phyloP scores from a whole-genome alignment of 2,888 invertebrate species.

The Argynnis bischoffii region DNA sequence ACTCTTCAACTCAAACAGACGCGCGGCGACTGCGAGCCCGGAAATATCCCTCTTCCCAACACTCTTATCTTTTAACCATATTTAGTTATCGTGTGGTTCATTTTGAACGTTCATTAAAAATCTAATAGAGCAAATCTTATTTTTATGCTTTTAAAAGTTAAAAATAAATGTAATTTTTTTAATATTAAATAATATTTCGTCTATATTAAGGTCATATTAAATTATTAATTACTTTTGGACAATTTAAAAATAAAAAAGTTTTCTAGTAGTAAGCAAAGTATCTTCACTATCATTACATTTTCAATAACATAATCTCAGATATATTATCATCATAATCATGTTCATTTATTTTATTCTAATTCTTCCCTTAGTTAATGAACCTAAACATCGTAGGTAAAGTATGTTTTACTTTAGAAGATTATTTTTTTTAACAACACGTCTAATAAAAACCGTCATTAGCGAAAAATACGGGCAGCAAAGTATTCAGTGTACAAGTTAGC shows the following conservation, averaged over 20 bases:
- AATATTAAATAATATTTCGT: no score
- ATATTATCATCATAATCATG: no score
- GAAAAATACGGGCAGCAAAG: slow-evolving; percentile 25
- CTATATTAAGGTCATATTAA: no score
- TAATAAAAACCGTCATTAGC: slow-evolving; percentile 25
- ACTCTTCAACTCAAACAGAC: slow-evolving; percentile 26
- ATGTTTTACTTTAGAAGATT: neutral
- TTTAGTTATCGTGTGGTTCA: neutral
- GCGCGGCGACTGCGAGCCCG: slow-evolving; percentile 1
- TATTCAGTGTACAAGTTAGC: slow-evolving; percentile 23
- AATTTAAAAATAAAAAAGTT: no score
- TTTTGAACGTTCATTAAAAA: neutral
- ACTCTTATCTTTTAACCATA: neutral
- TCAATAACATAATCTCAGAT: no score
- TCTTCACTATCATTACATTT: no score
- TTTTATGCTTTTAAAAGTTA: no score
- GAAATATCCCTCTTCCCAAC: neutral
- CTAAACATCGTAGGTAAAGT: neutral
- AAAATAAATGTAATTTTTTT: no score
- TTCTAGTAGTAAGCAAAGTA: no score
- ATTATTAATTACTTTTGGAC: no score
- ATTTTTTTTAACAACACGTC: slow-evolving; percentile 2
- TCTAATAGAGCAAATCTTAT: no score
- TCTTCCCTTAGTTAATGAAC: neutral
- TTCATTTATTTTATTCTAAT: no score